These are phyloP conservation scores for Caenorhabditis sp. DNA, from an alignment of 2,888 invertebrate species.

Conservation along the genomic window DNA sequence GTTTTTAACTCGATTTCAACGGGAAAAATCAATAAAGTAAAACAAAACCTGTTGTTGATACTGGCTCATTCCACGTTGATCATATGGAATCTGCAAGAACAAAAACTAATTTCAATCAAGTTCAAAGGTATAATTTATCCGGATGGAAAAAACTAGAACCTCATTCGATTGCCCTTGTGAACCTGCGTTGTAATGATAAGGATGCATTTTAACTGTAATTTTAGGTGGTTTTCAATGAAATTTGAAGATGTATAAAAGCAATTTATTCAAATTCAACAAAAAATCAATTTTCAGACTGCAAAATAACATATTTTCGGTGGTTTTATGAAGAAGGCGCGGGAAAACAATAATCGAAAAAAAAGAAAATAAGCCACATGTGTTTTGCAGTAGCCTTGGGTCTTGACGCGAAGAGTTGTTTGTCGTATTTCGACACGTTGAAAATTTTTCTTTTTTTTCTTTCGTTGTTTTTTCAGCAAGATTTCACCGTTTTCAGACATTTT, in stretches of 20 bases:
- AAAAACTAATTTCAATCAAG: not conserved
- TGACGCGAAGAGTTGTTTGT: slow-evolving; percentile 25
- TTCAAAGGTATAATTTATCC: not conserved
- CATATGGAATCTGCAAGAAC: slow-evolving; percentile 9
- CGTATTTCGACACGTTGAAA: slow-evolving; percentile 13
- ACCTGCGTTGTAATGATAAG: slow-evolving; percentile 33
- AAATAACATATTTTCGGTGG: slow-evolving; percentile 4
- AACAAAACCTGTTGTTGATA: slow-evolving; percentile 30
- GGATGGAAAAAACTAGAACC: not conserved
- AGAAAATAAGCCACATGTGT: slow-evolving; percentile 13
- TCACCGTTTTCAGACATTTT: not conserved
- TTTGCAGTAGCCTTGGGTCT: not conserved
- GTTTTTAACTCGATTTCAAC: not conserved
- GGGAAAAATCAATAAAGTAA: not conserved
- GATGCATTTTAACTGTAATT: slow-evolving; percentile 25
- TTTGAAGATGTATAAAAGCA: not conserved
- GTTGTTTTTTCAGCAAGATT: slow-evolving; percentile 2
- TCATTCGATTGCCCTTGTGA: slow-evolving; percentile 11
- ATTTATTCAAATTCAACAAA: slow-evolving; percentile 5
- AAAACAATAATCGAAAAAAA: slow-evolving; percentile 11
- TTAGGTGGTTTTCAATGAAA: not conserved
- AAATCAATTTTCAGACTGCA: slow-evolving; percentile 5
- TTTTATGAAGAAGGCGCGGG: not conserved
- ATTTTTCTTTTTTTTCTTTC: not conserved
- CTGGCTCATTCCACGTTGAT: slow-evolving; percentile 17